These are phyloP conservation scores for Furcula furcula DNA, from an alignment of 2,888 invertebrate species.

Conservation along the genomic window DNA sequence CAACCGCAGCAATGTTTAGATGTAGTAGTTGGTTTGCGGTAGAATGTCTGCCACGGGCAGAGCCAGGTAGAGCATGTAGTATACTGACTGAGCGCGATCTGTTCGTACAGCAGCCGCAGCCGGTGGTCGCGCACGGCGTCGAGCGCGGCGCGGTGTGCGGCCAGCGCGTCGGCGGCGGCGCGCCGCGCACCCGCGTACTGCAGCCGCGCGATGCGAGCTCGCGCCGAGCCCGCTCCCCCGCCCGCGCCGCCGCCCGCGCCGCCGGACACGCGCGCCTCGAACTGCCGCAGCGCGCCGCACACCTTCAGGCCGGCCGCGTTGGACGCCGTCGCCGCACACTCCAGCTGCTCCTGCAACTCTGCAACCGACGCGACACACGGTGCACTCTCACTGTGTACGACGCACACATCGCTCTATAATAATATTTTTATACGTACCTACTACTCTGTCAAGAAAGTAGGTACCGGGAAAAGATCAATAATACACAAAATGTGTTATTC, in stretches of 20 bases:
- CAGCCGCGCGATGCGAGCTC: conserved; percentile 73
- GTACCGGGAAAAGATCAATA: no score
- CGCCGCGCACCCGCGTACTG: conserved; percentile 71
- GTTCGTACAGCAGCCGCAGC: conserved; percentile 77
- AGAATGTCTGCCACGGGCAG: no score
- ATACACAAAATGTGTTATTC: no score
- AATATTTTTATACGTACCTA: no score
- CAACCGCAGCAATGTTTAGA: no score
- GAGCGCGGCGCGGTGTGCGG: no score
- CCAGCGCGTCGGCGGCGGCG: conserved; percentile 72
- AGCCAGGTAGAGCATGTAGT: neutral
- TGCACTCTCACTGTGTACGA: no score
- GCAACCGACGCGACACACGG: conserved; percentile 8
- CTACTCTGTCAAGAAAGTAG: no score
- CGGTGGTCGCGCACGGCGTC: conserved; percentile 76
- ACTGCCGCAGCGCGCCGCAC: conserved; percentile 78
- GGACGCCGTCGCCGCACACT: conserved; percentile 77
- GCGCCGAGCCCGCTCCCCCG: conserved; percentile 57
- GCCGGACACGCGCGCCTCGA: conserved; percentile 48
- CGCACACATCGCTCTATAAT: no score
- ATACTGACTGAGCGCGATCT: conserved; percentile 77
- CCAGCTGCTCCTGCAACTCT: conserved; percentile 84
- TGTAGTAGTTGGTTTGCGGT: no score
- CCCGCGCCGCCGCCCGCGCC: conserved; percentile 50
- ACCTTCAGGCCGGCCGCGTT: conserved; percentile 75